Percentiles rank a stretch among this genome's conserved stretches.
phyloP scores from a whole-genome alignment of 2,797 vertebrate genomes.

The Coregonus sp. region DNA sequence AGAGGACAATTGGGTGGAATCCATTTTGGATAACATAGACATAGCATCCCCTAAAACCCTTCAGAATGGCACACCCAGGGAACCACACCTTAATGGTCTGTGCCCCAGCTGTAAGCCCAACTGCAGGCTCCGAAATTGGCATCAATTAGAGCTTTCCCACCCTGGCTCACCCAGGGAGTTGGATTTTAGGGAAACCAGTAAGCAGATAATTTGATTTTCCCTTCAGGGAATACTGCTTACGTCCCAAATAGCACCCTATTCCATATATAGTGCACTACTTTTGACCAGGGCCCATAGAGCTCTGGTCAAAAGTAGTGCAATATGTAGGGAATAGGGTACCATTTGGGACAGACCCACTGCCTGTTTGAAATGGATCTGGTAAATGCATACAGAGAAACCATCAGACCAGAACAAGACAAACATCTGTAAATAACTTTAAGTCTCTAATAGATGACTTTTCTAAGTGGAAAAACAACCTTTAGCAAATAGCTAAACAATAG shows the following conservation, averaged over 20 bases:
- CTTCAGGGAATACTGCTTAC: conserved; percentile 35
- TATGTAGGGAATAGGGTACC: too few species aligned
- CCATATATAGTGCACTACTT: too few species aligned
- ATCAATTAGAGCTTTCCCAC: conserved; percentile 27
- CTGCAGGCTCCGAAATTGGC: conserved; percentile 11
- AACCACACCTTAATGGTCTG: neutral
- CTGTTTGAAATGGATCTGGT: conserved; percentile 23
- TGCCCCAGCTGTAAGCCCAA: conserved; percentile 11
- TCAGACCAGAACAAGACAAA: neutral
- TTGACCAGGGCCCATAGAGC: too few species aligned
- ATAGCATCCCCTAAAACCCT: neutral
- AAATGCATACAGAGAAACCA: neutral
- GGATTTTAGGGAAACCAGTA: conserved; percentile 17
- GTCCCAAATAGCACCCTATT: neutral
- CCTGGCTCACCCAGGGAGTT: neutral
- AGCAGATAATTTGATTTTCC: conserved; percentile 37
- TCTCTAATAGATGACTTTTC: neutral
- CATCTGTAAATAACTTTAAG: neutral
- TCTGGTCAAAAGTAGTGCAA: too few species aligned
- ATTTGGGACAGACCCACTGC: neutral
- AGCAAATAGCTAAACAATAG: neutral
- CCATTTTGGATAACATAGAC: neutral
- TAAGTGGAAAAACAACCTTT: neutral
- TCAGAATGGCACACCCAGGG: neutral
- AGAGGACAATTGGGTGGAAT: neutral